Evolutionary conservation across 2,888 invertebrate genomes (phyloP), one percentile per base, ranked within the genome.

Genomic region (Phyllotreta cruciferae): DNA sequence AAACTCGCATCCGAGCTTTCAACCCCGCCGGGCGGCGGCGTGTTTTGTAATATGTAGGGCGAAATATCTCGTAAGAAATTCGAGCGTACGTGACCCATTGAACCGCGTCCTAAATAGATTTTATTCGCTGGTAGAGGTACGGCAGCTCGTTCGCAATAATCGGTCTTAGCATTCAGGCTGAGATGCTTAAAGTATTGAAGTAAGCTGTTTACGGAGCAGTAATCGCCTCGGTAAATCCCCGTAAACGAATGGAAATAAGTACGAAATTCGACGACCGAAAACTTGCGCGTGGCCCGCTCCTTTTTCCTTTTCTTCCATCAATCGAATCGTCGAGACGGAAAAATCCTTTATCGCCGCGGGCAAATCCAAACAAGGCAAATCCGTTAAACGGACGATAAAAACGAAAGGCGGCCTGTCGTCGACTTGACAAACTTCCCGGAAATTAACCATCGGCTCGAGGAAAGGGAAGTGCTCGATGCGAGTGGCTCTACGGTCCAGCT

Each of bases 341-440:
- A 37, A 52, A 52, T 52, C 37, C 11, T 37, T 14, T 52, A n/a
- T 47, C 47, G 47, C n/a, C 8, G 50, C 35, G 36, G 10, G 37
- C 36, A 36, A 50, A 52, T 52, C 52, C n/a, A 36, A 37, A 52
- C 52, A 37, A 24, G 52, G 38, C 36, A 52, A 52, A 52, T 52
- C 37, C 50, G 37, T 52, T 52, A 37, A 52, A 8, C 10, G 13
- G 52, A 37, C 10, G 37, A 38, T 52, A 52, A 52, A 24, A 52
- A 52, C 37, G 37, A 52, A 52, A 36, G 37, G 38, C 52, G 14
- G 52, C 49, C 47, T 57, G 57, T 57, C 57, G 49, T 47, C 57
- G 39, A 49, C 38, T 57, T 13, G 37, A 49, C 49, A 49, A 57
- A 57, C 47, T n/a, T 38, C 49, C 49, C 57, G 57, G 57, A 57